Conservation (phyloP, 2,113 vertebrate genomes). For the Podarcis cretensis region DNA sequence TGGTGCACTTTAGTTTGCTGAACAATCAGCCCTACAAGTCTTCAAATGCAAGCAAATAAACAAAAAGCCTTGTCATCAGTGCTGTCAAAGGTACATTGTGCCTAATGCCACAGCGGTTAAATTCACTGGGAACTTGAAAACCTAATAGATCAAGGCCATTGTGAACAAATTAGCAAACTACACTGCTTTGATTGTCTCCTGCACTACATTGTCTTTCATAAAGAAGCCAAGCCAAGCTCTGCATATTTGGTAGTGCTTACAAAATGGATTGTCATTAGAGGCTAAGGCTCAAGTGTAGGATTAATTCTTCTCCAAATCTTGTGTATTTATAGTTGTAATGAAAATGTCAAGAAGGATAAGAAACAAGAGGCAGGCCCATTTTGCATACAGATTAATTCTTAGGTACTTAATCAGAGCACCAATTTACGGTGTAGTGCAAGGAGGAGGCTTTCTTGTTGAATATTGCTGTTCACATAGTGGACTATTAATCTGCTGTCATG, state of each 20-base stretch:
- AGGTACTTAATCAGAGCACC: not conserved
- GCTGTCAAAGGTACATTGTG: constrained; percentile 2
- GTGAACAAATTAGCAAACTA: constrained; percentile 22
- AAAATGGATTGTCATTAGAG: not conserved
- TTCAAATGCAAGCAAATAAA: constrained; percentile 13
- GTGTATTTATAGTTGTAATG: constrained; percentile 13
- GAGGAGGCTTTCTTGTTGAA: constrained; percentile 21
- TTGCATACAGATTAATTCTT: not conserved
- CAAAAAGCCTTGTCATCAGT: not conserved
- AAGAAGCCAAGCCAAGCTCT: not conserved
- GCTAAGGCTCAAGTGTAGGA: not conserved
- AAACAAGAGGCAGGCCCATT: not conserved
- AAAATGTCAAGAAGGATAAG: constrained; percentile 24
- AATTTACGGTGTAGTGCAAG: not conserved
- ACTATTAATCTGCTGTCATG: constrained; percentile 55
- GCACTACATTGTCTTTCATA: not conserved
- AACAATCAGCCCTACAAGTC: not conserved
- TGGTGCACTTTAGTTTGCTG: constrained; percentile 39
- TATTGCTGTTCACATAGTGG: constrained; percentile 13
- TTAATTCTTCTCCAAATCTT: constrained; percentile 12
- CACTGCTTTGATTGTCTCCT: constrained; percentile 17
- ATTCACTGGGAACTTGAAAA: constrained; percentile 11
- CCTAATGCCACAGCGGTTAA: constrained; percentile 17
- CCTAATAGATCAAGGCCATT: constrained; percentile 31
- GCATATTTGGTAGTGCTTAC: not conserved